phyloP scores from a whole-genome alignment of 2,888 invertebrate species.

The Drosophila mimica region DNA sequence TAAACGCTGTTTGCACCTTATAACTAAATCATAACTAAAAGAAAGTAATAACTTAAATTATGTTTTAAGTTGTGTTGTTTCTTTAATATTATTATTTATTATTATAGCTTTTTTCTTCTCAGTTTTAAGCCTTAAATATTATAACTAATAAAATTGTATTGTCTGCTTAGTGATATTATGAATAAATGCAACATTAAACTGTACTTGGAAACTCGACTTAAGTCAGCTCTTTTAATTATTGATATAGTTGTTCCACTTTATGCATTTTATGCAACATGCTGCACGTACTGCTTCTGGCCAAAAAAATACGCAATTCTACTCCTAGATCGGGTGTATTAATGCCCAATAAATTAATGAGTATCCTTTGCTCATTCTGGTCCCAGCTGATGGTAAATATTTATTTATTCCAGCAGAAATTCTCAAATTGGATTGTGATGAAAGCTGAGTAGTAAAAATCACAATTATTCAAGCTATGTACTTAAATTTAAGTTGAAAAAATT shows the following conservation, averaged over 20 bases:
- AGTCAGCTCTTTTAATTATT: not conserved
- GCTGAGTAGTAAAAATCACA: not conserved
- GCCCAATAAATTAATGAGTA: not conserved
- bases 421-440: not conserved
- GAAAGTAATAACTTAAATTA: conserved; percentile 1
- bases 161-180: not conserved
- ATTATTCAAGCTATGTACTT: not conserved
- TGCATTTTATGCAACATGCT: too few relatives aligned
- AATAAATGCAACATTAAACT: not conserved
- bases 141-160: not conserved
- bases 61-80: not conserved
- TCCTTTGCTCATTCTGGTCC: not conserved
- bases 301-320: too few relatives aligned
- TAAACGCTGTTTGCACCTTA: not conserved
- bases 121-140: not conserved
- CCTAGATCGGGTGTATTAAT: too few relatives aligned
- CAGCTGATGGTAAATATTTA: not conserved
- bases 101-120: not conserved
- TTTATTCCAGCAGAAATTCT: not conserved
- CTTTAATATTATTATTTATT: not conserved
- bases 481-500: not conserved
- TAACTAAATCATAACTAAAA: not conserved
- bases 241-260: not conserved
- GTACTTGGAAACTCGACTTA: not conserved
- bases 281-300: not conserved